phyloP scores from a whole-genome alignment of 2,888 invertebrate species.

The Sarcophaga subvicina region DNA sequence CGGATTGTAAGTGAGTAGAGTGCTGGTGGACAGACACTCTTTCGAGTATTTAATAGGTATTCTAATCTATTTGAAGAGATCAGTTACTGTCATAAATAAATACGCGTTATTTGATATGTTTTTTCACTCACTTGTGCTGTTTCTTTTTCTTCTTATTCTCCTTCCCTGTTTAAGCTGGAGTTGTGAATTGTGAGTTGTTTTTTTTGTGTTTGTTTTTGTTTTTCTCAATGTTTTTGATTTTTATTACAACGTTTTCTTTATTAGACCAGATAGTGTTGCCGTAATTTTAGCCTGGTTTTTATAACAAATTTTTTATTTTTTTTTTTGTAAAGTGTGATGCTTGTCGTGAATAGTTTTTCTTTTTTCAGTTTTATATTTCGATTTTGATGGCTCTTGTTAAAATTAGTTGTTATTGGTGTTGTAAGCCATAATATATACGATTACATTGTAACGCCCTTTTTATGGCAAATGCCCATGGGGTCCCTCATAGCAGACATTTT shows the following conservation, averaged over 20 bases:
- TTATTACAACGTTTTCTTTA: background rate
- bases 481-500: too few species aligned
- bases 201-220: background rate
- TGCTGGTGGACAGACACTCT: background rate
- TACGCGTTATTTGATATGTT: conserved; percentile 65
- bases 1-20: background rate
- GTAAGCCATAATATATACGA: conserved; percentile 29
- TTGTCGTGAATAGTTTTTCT: too few species aligned
- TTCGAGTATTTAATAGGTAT: conserved; percentile 47
- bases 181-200: conserved; percentile 50
- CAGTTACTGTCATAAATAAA: conserved; percentile 71
- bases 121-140: background rate
- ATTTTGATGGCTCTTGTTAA: conserved; percentile 51
- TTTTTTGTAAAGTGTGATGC: background rate
- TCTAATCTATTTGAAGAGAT: conserved; percentile 71
- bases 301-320: conserved; percentile 4
- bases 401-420: conserved; percentile 41
- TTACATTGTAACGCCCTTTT: conserved; percentile 58
- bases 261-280: background rate
- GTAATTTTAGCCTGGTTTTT: conserved; percentile 21
- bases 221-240: conserved; percentile 3
- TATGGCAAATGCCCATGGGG: background rate
- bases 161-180: conserved; percentile 46
- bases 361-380: conserved; percentile 19
- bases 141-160: conserved; percentile 16